Conservation (phyloP, 2,888 invertebrate genomes). For the Leptothorax acervorum region DNA sequence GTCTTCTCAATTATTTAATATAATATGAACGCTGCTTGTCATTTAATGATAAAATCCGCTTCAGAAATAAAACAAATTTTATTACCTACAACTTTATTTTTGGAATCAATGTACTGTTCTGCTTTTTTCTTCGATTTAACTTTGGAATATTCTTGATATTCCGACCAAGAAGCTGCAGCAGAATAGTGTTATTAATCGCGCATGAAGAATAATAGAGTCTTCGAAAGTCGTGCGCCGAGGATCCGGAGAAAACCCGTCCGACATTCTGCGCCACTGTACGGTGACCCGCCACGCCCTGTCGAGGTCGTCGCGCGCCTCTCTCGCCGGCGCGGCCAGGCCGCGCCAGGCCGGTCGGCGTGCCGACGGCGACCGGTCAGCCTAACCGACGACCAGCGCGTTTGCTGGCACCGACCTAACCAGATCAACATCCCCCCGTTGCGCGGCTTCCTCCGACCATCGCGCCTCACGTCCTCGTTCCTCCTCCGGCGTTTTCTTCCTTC, state of each 20-base stretch:
- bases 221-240: slow-evolving; percentile 8
- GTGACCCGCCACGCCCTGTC: slow-evolving; percentile 85
- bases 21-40: neutral
- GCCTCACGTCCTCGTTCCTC: slow-evolving; percentile 62
- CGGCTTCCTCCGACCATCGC: slow-evolving; percentile 51
- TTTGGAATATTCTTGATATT: neutral
- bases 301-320: slow-evolving; percentile 84
- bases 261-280: slow-evolving; percentile 77
- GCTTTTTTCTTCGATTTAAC: neutral
- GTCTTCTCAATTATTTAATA: no score
- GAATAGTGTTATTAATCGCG: neutral
- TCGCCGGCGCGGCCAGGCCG: slow-evolving; percentile 71
- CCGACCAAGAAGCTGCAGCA: neutral
- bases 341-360: slow-evolving; percentile 78
- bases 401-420: slow-evolving; percentile 79
- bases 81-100: neutral
- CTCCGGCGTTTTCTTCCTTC: slow-evolving; percentile 56
- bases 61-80: neutral
- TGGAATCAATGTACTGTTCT: neutral
- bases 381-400: slow-evolving; percentile 58
- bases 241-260: slow-evolving; percentile 47
- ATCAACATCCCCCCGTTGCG: slow-evolving; percentile 80
- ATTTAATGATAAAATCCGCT: neutral
- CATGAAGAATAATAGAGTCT: neutral
- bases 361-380: slow-evolving; percentile 72